Percentiles rank a stretch among this genome's conserved stretches.
These are phyloP conservation scores for Pyrocephalus nanus DNA, from an alignment of 2,797 vertebrate genomes.

Conservation along the genomic window DNA sequence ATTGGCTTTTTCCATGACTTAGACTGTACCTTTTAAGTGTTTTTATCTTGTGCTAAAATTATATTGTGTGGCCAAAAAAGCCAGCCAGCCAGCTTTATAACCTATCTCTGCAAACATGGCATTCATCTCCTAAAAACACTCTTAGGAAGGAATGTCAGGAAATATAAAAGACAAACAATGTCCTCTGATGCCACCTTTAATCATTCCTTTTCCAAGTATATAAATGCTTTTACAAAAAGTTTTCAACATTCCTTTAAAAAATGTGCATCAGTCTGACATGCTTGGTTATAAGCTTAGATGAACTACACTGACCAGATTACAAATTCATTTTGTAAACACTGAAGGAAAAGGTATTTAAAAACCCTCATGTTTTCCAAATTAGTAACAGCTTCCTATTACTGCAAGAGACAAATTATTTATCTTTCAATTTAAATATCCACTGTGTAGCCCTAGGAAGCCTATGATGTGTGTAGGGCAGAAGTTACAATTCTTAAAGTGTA, in stretches of 20 bases:
- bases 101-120: not conserved
- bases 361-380: not conserved
- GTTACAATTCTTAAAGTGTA: not conserved
- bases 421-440: not conserved
- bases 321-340: not conserved
- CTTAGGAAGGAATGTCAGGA: not conserved
- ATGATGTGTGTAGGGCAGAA: not conserved
- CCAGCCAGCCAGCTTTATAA: not conserved
- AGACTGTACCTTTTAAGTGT: slow-evolving; percentile 4
- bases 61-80: not conserved
- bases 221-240: not conserved
- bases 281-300: not conserved
- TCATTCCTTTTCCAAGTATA: not conserved
- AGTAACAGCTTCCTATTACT: not conserved
- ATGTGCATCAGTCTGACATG: not conserved
- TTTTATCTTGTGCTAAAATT: slow-evolving; percentile 50
- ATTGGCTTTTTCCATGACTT: slow-evolving; percentile 12
- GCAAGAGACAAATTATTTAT: not conserved
- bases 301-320: not conserved
- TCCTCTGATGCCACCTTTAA: not conserved
- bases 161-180: not conserved
- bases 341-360: not conserved
- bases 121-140: not conserved
- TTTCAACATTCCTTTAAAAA: not conserved
- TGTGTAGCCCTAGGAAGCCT: not conserved